Conservation (phyloP, 2,888 invertebrate species). For the Torymus texanus region DNA sequence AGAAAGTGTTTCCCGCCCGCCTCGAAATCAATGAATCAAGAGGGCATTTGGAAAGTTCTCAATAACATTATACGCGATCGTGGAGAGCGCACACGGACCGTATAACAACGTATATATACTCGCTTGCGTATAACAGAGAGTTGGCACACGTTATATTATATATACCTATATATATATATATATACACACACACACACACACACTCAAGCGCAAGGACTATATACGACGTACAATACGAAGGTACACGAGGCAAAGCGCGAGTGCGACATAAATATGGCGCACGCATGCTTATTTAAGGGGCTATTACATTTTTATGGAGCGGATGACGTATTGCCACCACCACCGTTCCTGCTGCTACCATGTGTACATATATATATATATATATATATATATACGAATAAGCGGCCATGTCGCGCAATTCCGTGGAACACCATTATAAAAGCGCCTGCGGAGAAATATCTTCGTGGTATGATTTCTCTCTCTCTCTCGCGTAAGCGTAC, state of each 20-base stretch:
- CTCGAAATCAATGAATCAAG: background rate
- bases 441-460: constrained; percentile 56
- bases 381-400: constrained; percentile 26
- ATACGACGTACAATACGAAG: background rate
- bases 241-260: constrained; percentile 43
- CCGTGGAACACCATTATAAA: constrained; percentile 60
- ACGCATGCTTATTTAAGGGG: constrained; percentile 67
- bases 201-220: no score
- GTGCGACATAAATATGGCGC: constrained; percentile 66
- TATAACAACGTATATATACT: background rate
- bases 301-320: constrained; percentile 69
- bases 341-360: no score
- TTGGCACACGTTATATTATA: background rate
- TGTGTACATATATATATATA: background rate
- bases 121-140: background rate
- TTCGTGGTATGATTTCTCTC: constrained; percentile 57
- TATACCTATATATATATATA: no score
- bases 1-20: no score
- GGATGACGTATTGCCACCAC: constrained; percentile 64
- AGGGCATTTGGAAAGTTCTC: background rate
- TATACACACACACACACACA: no score
- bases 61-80: background rate
- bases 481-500: background rate
- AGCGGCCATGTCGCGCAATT: constrained; percentile 57
- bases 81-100: no score